A percentile compares a stretch with the other conserved stretches of the same genome.
Evolutionary conservation across 1,140 invertebrate genomes (phyloP).

Genomic region (Sminthurides bifidus): DNA sequence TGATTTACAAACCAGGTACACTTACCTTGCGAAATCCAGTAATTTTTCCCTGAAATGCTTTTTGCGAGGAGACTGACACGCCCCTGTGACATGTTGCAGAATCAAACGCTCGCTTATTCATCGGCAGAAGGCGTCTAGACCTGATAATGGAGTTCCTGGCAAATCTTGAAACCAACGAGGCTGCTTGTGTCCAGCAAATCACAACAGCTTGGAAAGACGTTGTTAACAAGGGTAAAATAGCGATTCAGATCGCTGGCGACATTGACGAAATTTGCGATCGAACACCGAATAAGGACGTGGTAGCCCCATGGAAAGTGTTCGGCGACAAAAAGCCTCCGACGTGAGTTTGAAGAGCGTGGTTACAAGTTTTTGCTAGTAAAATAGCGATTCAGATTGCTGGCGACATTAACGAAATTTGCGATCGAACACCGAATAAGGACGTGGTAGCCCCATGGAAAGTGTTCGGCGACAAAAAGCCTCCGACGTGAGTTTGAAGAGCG

Average conservation of each 20-base stretch:
- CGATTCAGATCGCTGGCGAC: conserved; percentile 59
- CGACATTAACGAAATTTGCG: conserved; percentile 49
- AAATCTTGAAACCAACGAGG: conserved; percentile 13
- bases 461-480: conserved; percentile 17
- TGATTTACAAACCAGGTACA: conserved; percentile 22
- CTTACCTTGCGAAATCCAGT: background rate
- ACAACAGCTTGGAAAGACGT: conserved; percentile 21
- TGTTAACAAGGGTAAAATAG: conserved; percentile 43
- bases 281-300: conserved; percentile 38
- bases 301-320: conserved; percentile 42
- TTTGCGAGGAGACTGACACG: background rate
- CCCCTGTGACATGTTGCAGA: conserved; percentile 10
- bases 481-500: too few species aligned
- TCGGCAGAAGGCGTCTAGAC: conserved; percentile 28
- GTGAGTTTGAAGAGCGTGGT: too few species aligned
- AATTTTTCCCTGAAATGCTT: background rate
- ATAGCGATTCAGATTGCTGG: conserved; percentile 57
- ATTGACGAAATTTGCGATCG: conserved; percentile 44
- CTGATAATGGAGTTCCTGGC: conserved; percentile 22
- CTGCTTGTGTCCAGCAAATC: background rate
- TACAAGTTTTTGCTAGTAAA: too few species aligned
- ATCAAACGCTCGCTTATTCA: conserved; percentile 28
- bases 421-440: conserved; percentile 36
- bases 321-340: conserved; percentile 31
- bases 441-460: conserved; percentile 44